Percentiles rank a stretch among this genome's conserved stretches.
These are phyloP conservation scores for Aix galericulata DNA, from an alignment of 2,113 vertebrate genomes.

Conservation along the genomic window DNA sequence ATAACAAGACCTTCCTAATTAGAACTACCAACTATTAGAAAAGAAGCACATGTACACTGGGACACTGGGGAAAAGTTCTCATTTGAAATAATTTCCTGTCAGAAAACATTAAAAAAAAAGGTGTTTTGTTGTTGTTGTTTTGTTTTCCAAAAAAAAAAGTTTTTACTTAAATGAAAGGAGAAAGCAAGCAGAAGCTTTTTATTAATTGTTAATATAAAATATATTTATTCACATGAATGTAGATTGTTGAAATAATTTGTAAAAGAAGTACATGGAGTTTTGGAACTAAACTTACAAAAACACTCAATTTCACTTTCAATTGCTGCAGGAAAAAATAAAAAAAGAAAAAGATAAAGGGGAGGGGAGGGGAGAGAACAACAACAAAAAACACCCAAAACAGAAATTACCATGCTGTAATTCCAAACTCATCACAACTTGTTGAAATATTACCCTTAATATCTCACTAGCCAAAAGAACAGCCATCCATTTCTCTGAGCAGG, in stretches of 20 bases:
- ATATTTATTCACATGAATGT: neutral
- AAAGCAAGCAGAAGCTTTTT: neutral
- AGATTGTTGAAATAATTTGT: neutral
- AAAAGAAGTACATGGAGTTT: neutral
- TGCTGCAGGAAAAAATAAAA: neutral
- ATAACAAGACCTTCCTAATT: neutral
- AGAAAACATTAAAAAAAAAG: neutral
- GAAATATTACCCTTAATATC: neutral
- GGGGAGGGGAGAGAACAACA: no score
- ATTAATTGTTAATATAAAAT: neutral
- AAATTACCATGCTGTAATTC: neutral
- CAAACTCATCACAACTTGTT: neutral
- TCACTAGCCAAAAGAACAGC: neutral
- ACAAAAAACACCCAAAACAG: no score
- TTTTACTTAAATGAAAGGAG: neutral
- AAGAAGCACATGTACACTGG: neutral
- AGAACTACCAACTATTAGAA: neutral
- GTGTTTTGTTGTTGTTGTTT: no score
- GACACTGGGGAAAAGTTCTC: neutral
- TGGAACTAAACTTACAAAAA: neutral
- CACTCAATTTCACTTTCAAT: neutral
- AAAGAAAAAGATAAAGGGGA: no score
- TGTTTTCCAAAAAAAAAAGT: rapidly evolving
- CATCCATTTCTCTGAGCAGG: neutral
- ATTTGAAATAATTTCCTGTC: neutral